These are phyloP conservation scores for Dendrophyllia cribrosa DNA, from an alignment of 64 coral and sea anemone genomes.

Conservation along the genomic window DNA sequence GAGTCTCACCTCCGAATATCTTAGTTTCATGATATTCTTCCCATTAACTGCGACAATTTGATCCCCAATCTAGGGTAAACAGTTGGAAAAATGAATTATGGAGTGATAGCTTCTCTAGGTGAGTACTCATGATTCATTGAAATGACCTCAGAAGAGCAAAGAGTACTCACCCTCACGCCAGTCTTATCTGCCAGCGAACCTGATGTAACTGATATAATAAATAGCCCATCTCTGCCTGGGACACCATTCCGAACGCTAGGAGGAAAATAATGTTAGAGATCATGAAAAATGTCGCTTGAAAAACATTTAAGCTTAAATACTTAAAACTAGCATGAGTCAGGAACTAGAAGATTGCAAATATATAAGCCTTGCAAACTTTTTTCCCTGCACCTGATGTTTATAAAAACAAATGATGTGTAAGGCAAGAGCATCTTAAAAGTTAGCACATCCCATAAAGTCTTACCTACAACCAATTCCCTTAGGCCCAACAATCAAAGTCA, in stretches of 20 bases:
- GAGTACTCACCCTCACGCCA: constrained; percentile 68
- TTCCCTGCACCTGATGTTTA: no score
- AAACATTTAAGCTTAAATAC: no score
- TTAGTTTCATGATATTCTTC: constrained; percentile 53
- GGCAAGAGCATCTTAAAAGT: no score
- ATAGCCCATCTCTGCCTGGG: constrained; percentile 73
- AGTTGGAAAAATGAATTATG: background rate
- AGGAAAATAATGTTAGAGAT: background rate
- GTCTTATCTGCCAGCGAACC: constrained; percentile 80
- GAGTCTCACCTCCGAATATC: constrained; percentile 61
- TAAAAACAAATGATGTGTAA: no score
- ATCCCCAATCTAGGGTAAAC: constrained; percentile 49
- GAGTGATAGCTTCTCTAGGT: no score
- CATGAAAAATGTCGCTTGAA: no score
- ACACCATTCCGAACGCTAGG: constrained; percentile 82
- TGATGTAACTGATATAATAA: constrained; percentile 75
- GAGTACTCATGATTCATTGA: no score
- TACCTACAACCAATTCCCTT: constrained; percentile 94
- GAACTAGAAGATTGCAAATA: no score
- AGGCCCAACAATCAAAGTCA: constrained; percentile 59
- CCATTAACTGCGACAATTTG: constrained; percentile 69
- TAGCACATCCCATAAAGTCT: no score
- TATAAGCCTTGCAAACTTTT: no score
- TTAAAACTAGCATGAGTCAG: no score
- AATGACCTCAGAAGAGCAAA: no score